A percentile compares a stretch with the other conserved stretches of the same genome.
Evolutionary conservation across 2,888 invertebrate species (phyloP).

Genomic region (Hanleya hanleyi): DNA sequence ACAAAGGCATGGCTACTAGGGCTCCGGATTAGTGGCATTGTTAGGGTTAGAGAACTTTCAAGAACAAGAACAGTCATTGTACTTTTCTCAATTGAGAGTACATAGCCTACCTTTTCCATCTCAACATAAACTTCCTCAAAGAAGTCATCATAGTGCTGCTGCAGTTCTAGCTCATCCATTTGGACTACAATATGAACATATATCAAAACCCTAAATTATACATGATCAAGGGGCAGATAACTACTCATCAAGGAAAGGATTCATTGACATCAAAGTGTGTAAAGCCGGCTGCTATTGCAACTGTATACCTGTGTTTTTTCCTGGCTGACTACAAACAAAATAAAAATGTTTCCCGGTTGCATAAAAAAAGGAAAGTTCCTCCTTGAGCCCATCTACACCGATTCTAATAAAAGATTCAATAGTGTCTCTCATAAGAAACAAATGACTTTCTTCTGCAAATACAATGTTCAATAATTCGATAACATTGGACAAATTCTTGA

Average conservation of each 20-base stretch:
- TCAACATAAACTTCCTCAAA: constrained; percentile 99
- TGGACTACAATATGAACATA: constrained; percentile 55
- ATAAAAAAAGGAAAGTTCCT: background rate
- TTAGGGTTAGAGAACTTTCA: no score
- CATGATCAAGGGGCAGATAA: no score
- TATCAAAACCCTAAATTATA: constrained; percentile 3
- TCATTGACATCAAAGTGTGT: no score
- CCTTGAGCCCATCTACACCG: no score
- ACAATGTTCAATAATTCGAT: no score
- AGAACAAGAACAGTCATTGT: no score
- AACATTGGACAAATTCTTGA: no score
- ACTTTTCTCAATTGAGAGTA: no score
- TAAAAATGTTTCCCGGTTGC: background rate
- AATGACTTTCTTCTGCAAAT: no score
- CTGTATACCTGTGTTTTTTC: background rate
- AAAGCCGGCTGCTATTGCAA: background rate
- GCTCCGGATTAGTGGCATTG: background rate
- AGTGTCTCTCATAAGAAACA: no score
- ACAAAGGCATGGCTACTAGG: background rate
- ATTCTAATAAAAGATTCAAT: no score
- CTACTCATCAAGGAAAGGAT: no score
- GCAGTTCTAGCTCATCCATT: constrained; percentile 95
- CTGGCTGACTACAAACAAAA: background rate
- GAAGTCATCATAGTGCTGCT: constrained; percentile 99
- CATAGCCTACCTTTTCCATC: constrained; percentile 86